Base-by-base conservation (phyloP, 2,888 invertebrate species). In the Drosophila sordidula region DNA sequence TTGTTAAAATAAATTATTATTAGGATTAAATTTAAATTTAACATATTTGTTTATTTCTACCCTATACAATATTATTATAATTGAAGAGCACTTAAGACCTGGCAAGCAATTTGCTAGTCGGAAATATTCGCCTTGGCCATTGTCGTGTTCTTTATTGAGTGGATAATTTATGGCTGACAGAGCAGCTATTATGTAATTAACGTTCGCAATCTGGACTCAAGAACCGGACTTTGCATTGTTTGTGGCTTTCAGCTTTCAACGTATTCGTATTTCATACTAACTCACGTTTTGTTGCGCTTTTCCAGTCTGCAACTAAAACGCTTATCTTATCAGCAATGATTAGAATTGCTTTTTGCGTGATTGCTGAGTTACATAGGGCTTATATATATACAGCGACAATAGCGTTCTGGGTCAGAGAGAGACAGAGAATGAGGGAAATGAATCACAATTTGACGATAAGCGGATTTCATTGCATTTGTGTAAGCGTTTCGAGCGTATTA, bases 251-350 rank as follows among this genome's bases (percentile, higher is more conserved):
- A 11, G 22, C 46, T 9, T 52, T 18, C 11, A 14, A 22, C 14
- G 29, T 36, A n/a, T 58, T 34, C 25, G 39, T 29, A n/a, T 39
- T 36, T n/a, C 22, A 1, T 56, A 29, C 38, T 29, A 39, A 55
- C 54, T 42, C 11, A n/a, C 38, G 61, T 25, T 56, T 51, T 56
- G 49, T 52, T 66, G 45, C 62, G 39, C 57, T 49, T 49, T 56
- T 25, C 1, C 47, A 41, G 50, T 47, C 41, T 64, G 57, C 34
- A 54, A 51, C 44, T 69, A 46, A 69, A 59, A 59, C 81, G 76
- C 70, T 83, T 87, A 87, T 64, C 66, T 70, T 77, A 85, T 72
- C 78, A 70, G 72, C 61, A 67, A 62, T 82, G 82, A 79, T 85
- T 85, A 81, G 76, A 74, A 51, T 55, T 44, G 42, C 58, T 62